Percentiles rank a stretch among this genome's conserved stretches.
phyloP scores from a whole-genome alignment of 35 echinoderm and acorn worm genomes.

The Holothuria glaberrima region DNA sequence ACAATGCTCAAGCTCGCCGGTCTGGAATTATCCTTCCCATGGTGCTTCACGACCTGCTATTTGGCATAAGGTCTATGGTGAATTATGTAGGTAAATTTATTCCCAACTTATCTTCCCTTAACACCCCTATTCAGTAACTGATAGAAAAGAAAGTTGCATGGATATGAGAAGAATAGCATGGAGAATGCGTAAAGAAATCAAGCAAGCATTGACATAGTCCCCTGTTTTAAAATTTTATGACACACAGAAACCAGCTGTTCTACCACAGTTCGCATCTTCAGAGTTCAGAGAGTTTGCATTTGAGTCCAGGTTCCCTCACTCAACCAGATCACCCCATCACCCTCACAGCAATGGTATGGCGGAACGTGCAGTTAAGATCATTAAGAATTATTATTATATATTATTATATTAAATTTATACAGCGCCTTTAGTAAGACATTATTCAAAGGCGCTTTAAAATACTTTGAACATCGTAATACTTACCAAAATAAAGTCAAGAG shows the following conservation, averaged over 20 bases:
- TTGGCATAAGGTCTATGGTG: too few relatives aligned
- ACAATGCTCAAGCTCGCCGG: too few relatives aligned
- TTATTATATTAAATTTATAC: too few relatives aligned
- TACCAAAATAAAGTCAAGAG: too few relatives aligned
- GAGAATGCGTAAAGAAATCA: background rate
- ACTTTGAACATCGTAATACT: too few relatives aligned
- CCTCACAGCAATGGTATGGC: constrained; percentile 41
- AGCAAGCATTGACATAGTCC: background rate
- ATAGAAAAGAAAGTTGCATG: constrained; percentile 28
- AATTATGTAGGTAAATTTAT: constrained; percentile 68
- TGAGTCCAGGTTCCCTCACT: background rate
- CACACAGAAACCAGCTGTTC: background rate
- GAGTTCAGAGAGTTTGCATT: constrained; percentile 8
- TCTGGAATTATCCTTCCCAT: too few relatives aligned
- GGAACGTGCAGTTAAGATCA: constrained; percentile 9
- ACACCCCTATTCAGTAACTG: background rate
- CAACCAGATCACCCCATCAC: background rate
- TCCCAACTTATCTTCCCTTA: constrained; percentile 12
- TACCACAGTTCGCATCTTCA: constrained; percentile 29
- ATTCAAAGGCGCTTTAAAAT: too few relatives aligned
- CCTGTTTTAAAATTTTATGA: background rate
- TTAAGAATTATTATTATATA: too few relatives aligned
- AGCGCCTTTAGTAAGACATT: too few relatives aligned
- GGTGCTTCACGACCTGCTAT: too few relatives aligned
- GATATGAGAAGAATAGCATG: constrained; percentile 13